phyloP scores from a whole-genome alignment of 2,797 vertebrate genomes.

The Peromyscus eremicus region DNA sequence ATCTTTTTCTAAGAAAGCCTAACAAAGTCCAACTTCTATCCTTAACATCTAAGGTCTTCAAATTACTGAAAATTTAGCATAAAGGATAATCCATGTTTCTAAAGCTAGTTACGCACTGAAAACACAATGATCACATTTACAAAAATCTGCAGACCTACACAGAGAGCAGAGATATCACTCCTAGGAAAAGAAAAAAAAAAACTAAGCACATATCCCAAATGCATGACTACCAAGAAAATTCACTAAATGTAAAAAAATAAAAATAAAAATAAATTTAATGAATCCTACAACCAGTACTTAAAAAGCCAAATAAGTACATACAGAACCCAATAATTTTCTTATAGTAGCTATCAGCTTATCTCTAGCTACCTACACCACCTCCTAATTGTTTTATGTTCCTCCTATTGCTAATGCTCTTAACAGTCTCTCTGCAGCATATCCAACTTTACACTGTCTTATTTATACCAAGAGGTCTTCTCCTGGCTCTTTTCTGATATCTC shows the following conservation, averaged over 20 bases:
- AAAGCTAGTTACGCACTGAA: background rate
- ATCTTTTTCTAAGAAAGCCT: background rate
- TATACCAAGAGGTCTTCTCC: background rate
- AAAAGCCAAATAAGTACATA: background rate
- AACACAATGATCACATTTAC: background rate
- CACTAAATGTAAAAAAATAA: background rate
- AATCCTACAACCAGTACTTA: background rate
- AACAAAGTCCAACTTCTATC: background rate
- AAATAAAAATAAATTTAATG: background rate
- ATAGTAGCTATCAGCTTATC: background rate
- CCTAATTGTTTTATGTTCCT: background rate
- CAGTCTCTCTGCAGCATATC: background rate
- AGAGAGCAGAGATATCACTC: background rate
- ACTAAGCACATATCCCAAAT: background rate
- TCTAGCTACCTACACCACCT: background rate
- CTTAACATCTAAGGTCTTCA: background rate
- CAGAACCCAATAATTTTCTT: background rate
- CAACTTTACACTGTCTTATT: background rate
- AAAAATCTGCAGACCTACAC: background rate
- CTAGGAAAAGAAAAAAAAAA: no score
- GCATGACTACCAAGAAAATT: background rate
- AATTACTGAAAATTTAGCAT: background rate
- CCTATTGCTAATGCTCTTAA: background rate
- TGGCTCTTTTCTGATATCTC: background rate
- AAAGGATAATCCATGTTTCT: background rate